phyloP scores from a whole-genome alignment of 2,113 vertebrate species.

The Bubo scandiacus region DNA sequence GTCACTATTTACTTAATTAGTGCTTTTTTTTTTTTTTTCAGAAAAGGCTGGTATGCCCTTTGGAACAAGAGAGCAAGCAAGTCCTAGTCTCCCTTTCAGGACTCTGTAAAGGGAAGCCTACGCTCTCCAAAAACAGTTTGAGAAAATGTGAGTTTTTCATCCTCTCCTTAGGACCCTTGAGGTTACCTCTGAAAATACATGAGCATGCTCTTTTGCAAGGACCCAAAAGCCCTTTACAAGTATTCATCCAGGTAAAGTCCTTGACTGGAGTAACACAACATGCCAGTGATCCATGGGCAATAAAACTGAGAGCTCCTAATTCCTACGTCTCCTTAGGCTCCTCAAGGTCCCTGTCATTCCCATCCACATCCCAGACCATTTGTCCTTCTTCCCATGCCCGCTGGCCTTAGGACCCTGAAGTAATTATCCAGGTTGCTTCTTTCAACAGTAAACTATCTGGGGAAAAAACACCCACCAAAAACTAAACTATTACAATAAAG shows the following conservation, averaged over 20 bases:
- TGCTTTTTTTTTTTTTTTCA: background rate
- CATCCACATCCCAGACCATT: background rate
- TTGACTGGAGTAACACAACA: background rate
- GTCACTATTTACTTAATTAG: background rate
- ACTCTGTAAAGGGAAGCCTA: background rate
- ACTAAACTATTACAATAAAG: background rate
- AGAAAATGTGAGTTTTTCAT: background rate
- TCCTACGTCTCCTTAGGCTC: background rate
- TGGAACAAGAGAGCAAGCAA: background rate
- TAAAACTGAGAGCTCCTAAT: background rate
- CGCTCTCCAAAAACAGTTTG: background rate
- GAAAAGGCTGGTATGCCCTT: background rate
- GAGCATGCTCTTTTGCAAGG: background rate
- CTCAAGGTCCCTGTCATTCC: background rate
- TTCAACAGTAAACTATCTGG: background rate
- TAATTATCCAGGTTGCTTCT: background rate
- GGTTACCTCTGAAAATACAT: background rate
- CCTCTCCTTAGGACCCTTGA: background rate
- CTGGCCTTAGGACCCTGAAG: background rate
- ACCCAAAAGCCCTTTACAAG: background rate
- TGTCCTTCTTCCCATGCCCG: background rate
- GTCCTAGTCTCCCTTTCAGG: background rate
- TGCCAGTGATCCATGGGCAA: rapidly evolving
- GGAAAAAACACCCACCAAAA: no score
- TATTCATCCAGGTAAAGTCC: background rate